phyloP scores from a whole-genome alignment of 2,113 vertebrate species.

The Plecturocebus donacophilus region DNA sequence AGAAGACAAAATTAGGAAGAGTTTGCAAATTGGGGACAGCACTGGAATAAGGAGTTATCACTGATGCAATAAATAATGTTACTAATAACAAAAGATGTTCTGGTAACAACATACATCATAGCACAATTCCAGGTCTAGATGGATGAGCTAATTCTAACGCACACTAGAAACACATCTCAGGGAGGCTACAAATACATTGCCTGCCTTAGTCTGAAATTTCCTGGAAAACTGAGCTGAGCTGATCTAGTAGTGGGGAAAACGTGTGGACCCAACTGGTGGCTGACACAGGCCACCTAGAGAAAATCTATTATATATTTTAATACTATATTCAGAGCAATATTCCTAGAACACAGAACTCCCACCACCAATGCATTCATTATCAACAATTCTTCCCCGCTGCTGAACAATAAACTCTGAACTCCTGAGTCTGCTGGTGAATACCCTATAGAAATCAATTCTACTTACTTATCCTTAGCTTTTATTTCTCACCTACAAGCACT shows the following conservation, averaged over 20 bases:
- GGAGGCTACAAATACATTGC: background rate
- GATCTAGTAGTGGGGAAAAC: background rate
- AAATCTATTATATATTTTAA: background rate
- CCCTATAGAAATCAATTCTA: background rate
- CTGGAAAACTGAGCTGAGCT: constrained; percentile 4
- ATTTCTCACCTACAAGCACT: background rate
- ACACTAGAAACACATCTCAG: background rate
- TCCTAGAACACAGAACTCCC: background rate
- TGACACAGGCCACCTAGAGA: background rate
- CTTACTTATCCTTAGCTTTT: background rate
- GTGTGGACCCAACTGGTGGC: background rate
- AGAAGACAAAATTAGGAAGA: background rate
- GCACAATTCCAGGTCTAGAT: background rate
- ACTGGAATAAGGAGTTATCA: background rate
- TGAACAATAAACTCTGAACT: constrained; percentile 10
- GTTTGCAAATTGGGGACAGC: background rate
- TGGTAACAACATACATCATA: background rate
- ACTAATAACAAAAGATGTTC: background rate
- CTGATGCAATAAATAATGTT: background rate
- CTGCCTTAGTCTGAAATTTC: background rate
- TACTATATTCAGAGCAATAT: background rate
- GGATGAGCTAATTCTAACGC: background rate
- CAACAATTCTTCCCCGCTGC: background rate
- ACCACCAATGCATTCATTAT: background rate
- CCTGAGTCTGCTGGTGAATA: background rate